Evolutionary conservation across 2,888 invertebrate species (phyloP).

Genomic region (Pemphredon lugubris): DNA sequence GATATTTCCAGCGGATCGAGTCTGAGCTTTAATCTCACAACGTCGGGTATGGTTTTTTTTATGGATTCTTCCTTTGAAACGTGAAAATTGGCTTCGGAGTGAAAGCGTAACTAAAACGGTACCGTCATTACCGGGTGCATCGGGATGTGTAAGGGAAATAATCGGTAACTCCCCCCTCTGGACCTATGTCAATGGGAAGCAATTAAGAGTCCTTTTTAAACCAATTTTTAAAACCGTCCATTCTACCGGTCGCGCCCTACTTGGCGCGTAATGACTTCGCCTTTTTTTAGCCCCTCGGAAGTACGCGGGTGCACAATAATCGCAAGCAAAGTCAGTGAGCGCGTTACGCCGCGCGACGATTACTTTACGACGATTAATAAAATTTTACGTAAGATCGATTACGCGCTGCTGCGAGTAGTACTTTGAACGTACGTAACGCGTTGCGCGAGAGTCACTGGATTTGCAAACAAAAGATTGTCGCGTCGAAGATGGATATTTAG

Average conservation of each 20-base stretch:
- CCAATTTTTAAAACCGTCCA: constrained; percentile 28
- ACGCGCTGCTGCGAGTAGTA: no score
- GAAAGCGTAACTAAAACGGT: constrained; percentile 13
- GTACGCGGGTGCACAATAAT: no score
- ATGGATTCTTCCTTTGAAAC: background rate
- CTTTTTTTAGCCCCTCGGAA: constrained; percentile 16
- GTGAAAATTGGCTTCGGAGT: background rate
- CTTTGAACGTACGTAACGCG: no score
- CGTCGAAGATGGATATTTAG: no score
- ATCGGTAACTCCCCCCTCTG: constrained; percentile 27
- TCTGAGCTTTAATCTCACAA: background rate
- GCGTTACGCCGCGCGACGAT: no score
- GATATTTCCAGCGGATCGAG: no score
- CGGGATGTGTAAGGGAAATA: constrained; percentile 22
- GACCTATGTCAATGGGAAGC: constrained; percentile 43
- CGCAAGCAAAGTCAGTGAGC: no score
- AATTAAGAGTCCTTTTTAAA: constrained; percentile 45
- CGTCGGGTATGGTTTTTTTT: background rate
- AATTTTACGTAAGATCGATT: no score
- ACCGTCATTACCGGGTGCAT: constrained; percentile 16
- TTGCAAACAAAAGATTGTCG: no score
- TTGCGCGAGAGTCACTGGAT: no score
- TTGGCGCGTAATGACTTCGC: constrained; percentile 19
- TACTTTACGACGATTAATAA: no score
- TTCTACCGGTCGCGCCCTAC: constrained; percentile 8